These are phyloP conservation scores for Protonibea diacanthus DNA, from an alignment of 2,797 vertebrate species.

Conservation along the genomic window DNA sequence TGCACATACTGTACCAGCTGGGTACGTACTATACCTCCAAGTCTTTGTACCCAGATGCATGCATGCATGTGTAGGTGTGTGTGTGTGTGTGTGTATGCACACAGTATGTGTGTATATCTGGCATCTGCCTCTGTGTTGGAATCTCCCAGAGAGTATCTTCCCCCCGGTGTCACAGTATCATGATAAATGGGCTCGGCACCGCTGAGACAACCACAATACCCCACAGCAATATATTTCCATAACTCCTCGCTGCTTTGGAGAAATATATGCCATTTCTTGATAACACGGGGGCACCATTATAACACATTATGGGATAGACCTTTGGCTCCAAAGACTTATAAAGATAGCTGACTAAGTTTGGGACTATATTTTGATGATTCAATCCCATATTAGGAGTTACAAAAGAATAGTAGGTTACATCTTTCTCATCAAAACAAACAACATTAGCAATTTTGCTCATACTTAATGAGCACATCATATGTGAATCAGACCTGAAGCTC, in stretches of 20 bases:
- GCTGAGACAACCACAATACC: slow-evolving; percentile 79
- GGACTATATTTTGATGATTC: slow-evolving; percentile 39
- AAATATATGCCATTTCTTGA: slow-evolving; percentile 76
- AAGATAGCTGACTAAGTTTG: slow-evolving; percentile 49
- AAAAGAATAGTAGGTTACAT: background rate
- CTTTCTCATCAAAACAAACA: background rate
- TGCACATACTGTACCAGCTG: slow-evolving; percentile 34
- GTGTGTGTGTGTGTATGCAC: slow-evolving; percentile 1
- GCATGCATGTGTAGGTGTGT: slow-evolving; percentile 13
- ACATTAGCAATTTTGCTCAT: background rate
- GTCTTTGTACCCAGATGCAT: slow-evolving; percentile 36
- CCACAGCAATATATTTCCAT: slow-evolving; percentile 83
- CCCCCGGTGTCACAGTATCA: slow-evolving; percentile 79
- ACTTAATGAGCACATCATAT: background rate
- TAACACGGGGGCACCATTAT: slow-evolving; percentile 75
- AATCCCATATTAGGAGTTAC: slow-evolving; percentile 16
- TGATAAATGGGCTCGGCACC: slow-evolving; percentile 81
- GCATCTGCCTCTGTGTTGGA: slow-evolving; percentile 58
- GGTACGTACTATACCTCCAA: slow-evolving; percentile 6
- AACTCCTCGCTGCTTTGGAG: slow-evolving; percentile 73
- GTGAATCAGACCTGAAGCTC: background rate
- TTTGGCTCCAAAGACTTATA: slow-evolving; percentile 66
- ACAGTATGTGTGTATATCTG: slow-evolving; percentile 32
- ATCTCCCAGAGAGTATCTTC: slow-evolving; percentile 69
- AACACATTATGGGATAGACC: slow-evolving; percentile 72